Conservation (phyloP, 2,888 invertebrate species). For the Pteria penguin region DNA sequence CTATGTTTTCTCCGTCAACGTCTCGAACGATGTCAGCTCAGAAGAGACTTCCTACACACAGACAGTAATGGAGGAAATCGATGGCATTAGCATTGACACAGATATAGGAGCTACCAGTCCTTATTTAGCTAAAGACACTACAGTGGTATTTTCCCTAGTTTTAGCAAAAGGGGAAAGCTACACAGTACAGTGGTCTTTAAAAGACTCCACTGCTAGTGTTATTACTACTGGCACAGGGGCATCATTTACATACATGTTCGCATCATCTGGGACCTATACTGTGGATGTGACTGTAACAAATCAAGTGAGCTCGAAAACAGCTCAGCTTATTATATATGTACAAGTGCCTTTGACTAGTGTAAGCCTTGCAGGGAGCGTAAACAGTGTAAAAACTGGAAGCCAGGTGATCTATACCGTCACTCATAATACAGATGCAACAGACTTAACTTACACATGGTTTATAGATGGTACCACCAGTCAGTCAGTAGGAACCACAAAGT, state of each 20-base stretch:
- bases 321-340: slow-evolving; percentile 39
- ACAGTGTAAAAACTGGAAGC: slow-evolving; percentile 33
- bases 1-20: slow-evolving; percentile 41
- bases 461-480: slow-evolving; percentile 28
- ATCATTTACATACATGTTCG: slow-evolving; percentile 43
- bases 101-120: slow-evolving; percentile 38
- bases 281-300: slow-evolving; percentile 51
- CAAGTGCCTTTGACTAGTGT: slow-evolving; percentile 42
- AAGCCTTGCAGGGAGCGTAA: slow-evolving; percentile 25
- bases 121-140: slow-evolving; percentile 43
- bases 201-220: slow-evolving; percentile 9
- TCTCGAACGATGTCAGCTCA: slow-evolving; percentile 47
- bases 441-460: slow-evolving; percentile 38
- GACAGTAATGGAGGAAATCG: slow-evolving; percentile 48
- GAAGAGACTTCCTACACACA: slow-evolving; percentile 21
- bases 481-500: slow-evolving; percentile 4
- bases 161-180: slow-evolving; percentile 47
- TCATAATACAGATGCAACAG: slow-evolving; percentile 29
- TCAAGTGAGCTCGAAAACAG: slow-evolving; percentile 47
- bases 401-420: slow-evolving; percentile 31
- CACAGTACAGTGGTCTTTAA: slow-evolving; percentile 46
- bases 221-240: slow-evolving; percentile 3
- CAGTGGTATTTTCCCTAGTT: slow-evolving; percentile 38
- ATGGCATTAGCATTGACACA: slow-evolving; percentile 43
- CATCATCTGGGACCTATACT: slow-evolving; percentile 50